Evolutionary conservation across 1,140 invertebrate genomes (phyloP).

Genomic region (Aphidius ervi): DNA sequence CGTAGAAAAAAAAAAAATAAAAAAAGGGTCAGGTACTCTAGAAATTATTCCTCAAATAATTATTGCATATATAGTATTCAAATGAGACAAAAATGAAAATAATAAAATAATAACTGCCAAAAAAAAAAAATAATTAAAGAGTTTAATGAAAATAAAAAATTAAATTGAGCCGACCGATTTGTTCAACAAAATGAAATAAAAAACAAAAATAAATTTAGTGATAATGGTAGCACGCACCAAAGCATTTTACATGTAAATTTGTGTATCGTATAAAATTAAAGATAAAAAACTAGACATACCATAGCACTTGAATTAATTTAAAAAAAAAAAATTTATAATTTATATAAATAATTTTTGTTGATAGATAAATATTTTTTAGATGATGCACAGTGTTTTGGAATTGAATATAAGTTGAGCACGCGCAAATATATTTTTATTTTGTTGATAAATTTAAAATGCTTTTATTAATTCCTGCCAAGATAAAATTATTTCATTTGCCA

Average conservation of each 20-base stretch:
- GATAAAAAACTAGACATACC: too few species aligned
- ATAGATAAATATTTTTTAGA: too few species aligned
- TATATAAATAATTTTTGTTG: neutral
- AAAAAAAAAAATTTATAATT: too few species aligned
- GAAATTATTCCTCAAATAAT: neutral
- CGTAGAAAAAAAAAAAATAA: constrained; percentile 6
- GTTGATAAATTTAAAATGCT: too few species aligned
- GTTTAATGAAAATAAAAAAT: neutral
- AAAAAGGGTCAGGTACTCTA: constrained; percentile 9
- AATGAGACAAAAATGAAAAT: constrained; percentile 2
- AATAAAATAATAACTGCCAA: neutral
- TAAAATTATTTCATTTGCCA: too few species aligned
- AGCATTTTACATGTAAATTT: constrained; percentile 1
- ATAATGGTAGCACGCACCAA: constrained; percentile 10
- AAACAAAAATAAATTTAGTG: constrained; percentile 7
- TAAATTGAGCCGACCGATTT: too few species aligned
- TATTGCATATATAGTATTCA: constrained; percentile 12
- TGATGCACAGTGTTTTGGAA: too few species aligned
- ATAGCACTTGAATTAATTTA: too few species aligned
- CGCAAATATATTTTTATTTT: too few species aligned
- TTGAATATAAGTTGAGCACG: too few species aligned
- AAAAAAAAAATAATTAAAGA: neutral
- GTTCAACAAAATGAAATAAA: neutral
- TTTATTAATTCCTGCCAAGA: too few species aligned
- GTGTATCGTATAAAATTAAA: neutral